Evolutionary conservation across 2,797 vertebrate genomes (phyloP), one percentile per base, ranked within the genome.

Genomic region (Clarias fuscus): DNA sequence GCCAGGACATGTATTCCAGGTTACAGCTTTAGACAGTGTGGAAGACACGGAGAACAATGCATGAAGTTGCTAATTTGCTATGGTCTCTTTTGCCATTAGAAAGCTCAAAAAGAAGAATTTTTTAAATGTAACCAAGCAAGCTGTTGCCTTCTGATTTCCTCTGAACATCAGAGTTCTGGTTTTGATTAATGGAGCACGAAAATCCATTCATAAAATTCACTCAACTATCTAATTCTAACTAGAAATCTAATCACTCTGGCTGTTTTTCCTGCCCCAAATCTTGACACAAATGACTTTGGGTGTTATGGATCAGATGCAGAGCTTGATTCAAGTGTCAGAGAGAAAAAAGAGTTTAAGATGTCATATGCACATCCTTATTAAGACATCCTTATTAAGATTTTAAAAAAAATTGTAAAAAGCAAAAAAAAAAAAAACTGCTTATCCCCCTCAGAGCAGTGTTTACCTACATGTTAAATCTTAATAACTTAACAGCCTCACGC

Each of bases 1-100:
- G 8, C 87, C 53, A 82, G 94, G 91, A 93, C 93, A 93, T 89
- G 91, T 94, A 92, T 94, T 95, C 92, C 92, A 94, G 95, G 88
- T 90, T 89, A 77, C 8, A 1, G 77, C 89, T 90, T 90, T 92
- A 91, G 89, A 93, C 91, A 88, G 90, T 18, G 78, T 82, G 65
- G 70, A 86, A 73, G 8, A 43, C 11, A 48, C 48, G 62, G 48
- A 72, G 33, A 68, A 84, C 84, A 90, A 43, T 68, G 87, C 77
- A 90, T 88, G 82, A 86, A 91, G 84, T 88, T 71, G 56, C 37
- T 37, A 37, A 37, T 48, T 83, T 61, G 72, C 24, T 13, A n/a
- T 73, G 61, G 71, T 82, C 89, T 72, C 40, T 65, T 73, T 62
- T 73, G 30, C 14, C 65, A 48, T 43, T 15, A 48, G 17, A 7